Evolutionary conservation across 2,888 invertebrate species (phyloP).

Genomic region (Apomyelois bistriatella): DNA sequence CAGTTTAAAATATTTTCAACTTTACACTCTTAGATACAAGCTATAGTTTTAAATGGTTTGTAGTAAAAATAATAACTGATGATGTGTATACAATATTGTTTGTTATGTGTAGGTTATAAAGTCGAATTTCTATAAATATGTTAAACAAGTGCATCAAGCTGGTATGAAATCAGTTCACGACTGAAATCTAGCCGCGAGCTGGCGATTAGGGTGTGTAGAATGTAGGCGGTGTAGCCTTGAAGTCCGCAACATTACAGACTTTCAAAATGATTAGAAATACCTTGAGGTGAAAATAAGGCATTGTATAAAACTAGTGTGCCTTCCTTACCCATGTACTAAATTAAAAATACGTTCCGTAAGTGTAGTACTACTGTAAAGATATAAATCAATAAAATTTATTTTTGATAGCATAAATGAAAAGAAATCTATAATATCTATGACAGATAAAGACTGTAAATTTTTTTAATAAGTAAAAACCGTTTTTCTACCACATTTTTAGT

Average conservation of each 20-base stretch:
- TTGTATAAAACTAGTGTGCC: not conserved
- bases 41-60: constrained; percentile 16
- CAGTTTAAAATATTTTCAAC: constrained; percentile 21
- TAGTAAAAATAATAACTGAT: constrained; percentile 20
- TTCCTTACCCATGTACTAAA: no score
- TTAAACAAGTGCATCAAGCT: constrained; percentile 28
- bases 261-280: constrained; percentile 11
- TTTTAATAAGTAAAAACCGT: no score
- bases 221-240: constrained; percentile 19
- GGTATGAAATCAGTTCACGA: constrained; percentile 49
- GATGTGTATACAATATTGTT: constrained; percentile 16
- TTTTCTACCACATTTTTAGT: no score
- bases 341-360: no score
- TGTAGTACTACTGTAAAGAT: no score
- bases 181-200: constrained; percentile 53
- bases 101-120: constrained; percentile 27
- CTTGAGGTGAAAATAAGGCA: not conserved
- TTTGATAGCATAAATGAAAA: no score
- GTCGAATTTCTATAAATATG: constrained; percentile 29
- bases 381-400: no score
- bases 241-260: constrained; percentile 26
- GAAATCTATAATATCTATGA: no score
- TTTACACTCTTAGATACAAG: constrained; percentile 19
- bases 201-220: constrained; percentile 46
- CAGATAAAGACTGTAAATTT: no score